Evolutionary conservation across 2,888 invertebrate genomes (phyloP), one percentile per base, ranked within the genome.

Genomic region (Pyralis farinalis): DNA sequence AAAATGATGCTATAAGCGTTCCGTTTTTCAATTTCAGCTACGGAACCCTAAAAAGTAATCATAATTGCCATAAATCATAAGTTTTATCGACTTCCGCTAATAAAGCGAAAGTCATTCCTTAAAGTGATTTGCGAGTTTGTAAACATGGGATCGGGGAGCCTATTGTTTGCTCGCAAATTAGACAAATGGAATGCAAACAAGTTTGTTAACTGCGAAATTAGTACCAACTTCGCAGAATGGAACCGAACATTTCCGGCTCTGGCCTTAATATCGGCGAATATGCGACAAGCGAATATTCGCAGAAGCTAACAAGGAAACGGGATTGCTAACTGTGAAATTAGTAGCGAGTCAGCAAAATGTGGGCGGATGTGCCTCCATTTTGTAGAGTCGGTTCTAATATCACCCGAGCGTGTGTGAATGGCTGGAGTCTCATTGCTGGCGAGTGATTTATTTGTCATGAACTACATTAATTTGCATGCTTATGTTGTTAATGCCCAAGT

Each of bases 161-260:
- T 28, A 3, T 31, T 37, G 37, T 37, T 37, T 37, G 37, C 16
- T 12, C 21, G 37, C 21, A 22, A 37, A 37, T 37, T 29, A 31
- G 30, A 21, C 37, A 37, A 37, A 37, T 37, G 37, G 30, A 21
- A 5, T 21, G 37, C 7, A 31, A 37, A 37, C 31, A 37, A 22
- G 37, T 12, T 37, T 12, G 37, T 30, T 12, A 21, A 37, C 21
- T 37, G 30, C 22, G 22, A 30, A 37, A 37, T 37, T 37, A 37
- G 37, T 37, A 25, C 9, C 10, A 16, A 30, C 37, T 37, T 8
- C 10, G 8, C 25, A 25, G 16, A 16, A 7, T 7, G 7, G 25
- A 25, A 7, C 25, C 25, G 1, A 2, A 7, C 1, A 25, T 7
- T 2, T 25, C 7, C 3, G 25, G 25, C 1, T 7, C 8, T 25